A percentile compares a stretch with the other conserved stretches of the same genome.
Evolutionary conservation across 1,140 invertebrate species (phyloP).

Genomic region (Halotydeus destructor): DNA sequence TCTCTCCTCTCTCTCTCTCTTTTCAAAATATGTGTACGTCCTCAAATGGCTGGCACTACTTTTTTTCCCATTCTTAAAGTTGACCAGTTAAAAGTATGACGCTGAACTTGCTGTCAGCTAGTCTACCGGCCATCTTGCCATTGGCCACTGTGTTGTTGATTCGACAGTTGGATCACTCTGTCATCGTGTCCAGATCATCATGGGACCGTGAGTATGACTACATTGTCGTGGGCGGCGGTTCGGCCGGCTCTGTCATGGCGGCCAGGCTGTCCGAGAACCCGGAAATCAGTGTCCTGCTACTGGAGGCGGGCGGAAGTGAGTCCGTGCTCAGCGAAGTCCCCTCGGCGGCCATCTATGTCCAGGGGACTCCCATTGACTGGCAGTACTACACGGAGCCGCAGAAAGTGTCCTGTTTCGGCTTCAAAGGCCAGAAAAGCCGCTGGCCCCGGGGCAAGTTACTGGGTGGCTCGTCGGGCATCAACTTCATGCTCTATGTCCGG

Average conservation of each 20-base stretch:
- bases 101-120: no score
- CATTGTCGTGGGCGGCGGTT: constrained; percentile 34
- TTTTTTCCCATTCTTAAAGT: no score
- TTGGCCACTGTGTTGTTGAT: constrained; percentile 17
- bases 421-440: constrained; percentile 7
- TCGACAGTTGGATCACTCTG: constrained; percentile 15
- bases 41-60: no score
- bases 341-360: constrained; percentile 57
- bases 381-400: constrained; percentile 62
- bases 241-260: constrained; percentile 76
- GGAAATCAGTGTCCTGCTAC: constrained; percentile 33
- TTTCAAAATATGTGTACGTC: no score
- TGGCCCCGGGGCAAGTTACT: constrained; percentile 44
- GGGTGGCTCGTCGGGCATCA: constrained; percentile 64
- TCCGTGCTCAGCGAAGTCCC: constrained; percentile 71
- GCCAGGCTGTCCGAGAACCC: constrained; percentile 58
- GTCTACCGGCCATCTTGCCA: neutral
- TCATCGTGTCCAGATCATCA: constrained; percentile 16
- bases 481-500: constrained; percentile 90
- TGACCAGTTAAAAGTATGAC: no score
- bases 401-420: constrained; percentile 48
- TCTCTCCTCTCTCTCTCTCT: no score
- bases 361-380: constrained; percentile 63
- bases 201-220: neutral
- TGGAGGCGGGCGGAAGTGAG: constrained; percentile 55